Evolutionary conservation across 2,888 invertebrate genomes (phyloP), one percentile per base, ranked within the genome.

Genomic region (Hirtodrosophila cameraria): DNA sequence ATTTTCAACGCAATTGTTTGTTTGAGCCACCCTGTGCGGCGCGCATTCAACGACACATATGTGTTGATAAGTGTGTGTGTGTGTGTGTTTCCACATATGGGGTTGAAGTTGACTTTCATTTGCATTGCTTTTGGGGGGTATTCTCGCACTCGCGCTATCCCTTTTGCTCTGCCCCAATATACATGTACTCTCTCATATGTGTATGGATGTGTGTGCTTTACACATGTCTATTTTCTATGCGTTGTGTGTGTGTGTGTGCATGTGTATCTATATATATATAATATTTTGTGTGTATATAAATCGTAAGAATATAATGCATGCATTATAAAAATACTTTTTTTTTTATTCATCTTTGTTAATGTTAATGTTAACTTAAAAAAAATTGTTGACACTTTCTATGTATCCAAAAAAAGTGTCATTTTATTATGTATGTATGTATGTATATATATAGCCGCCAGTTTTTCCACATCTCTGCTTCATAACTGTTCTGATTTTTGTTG

Each of bases 261-360:
- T 58, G 41, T 80, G 64, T 73, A 62, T 73, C 38, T 72, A 74
- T 72, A 53, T 61, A 49, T 65, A 62, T 68, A 52, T 61, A 57
- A 57, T 50, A 31, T 48, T 60, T 33, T 60, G 25, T 63, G 27
- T 61, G 35, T 69, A 63, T 70, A 69, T 78, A 75, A 86, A 83
- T 74, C 79, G 87, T 89, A 88, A 76, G 88, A 85, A 88, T 89
- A 89, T 88, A 88, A 89, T 88, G 88, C 89, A 89, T 89, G 89
- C 87, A 89, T 88, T 89, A 89, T 89, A 89, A 89, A 89, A 89
- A 89, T 89, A 89, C 88, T 82, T 86, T 68, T 72, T 81, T 69
- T 58, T 48, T 50, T 66, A 45, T 30, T 70, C 45, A 41, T 72
- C 46, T 55, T 75, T 59, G 72, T 85, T 58, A 79, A 59, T 71